These are phyloP conservation scores for Drosophila neocordata DNA, from an alignment of 1,140 invertebrate genomes.

Conservation along the genomic window DNA sequence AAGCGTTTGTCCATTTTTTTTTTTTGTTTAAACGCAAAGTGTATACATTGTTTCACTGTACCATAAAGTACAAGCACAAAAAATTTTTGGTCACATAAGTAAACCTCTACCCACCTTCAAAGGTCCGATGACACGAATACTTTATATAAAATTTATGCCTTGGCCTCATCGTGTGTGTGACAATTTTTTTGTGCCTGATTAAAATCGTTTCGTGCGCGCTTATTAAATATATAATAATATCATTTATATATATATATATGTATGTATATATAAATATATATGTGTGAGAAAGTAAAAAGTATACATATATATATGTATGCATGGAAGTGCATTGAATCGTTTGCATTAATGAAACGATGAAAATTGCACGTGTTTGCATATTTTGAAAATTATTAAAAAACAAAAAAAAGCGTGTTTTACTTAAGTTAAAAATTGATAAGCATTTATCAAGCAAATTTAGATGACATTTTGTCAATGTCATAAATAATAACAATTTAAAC, in stretches of 20 bases:
- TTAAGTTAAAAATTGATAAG: conserved; percentile 15
- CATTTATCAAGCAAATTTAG: not conserved
- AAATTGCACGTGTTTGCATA: conserved; percentile 21
- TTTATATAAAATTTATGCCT: conserved; percentile 48
- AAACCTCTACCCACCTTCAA: conserved; percentile 10
- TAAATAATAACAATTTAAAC: conserved; percentile 5
- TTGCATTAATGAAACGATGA: conserved; percentile 20
- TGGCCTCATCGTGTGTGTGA: conserved; percentile 36
- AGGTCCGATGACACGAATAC: conserved; percentile 49
- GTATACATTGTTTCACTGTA: not conserved
- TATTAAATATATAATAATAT: conserved; percentile 15
- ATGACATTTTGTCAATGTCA: conserved; percentile 1
- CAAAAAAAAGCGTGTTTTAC: conserved; percentile 24
- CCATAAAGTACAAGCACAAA: conserved; percentile 3
- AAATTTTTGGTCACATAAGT: not conserved
- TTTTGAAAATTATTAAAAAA: not conserved
- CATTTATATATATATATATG: conserved; percentile 10
- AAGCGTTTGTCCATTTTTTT: too few relatives aligned
- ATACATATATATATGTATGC: conserved; percentile 19
- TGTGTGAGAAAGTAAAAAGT: conserved; percentile 38
- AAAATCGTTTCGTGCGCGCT: conserved; percentile 18
- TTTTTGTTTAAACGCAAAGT: too few relatives aligned
- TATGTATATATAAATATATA: too few relatives aligned
- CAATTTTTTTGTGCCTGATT: conserved; percentile 41
- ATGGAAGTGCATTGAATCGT: conserved; percentile 28